phyloP scores from a whole-genome alignment of 2,888 invertebrate species.

The Willowsia nigromaculata region DNA sequence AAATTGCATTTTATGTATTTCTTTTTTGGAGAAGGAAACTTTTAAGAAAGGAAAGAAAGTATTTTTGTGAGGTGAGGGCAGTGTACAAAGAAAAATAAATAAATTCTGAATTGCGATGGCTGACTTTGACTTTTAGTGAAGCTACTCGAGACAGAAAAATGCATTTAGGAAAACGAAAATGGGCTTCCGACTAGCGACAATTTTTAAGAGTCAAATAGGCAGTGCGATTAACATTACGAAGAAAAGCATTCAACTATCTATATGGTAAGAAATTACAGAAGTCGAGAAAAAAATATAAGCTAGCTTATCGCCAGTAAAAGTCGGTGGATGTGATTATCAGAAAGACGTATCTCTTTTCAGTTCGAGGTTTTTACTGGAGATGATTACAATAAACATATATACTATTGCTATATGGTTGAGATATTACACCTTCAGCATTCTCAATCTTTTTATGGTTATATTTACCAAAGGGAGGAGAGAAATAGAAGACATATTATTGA shows the following conservation, averaged over 20 bases:
- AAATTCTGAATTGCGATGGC: background rate
- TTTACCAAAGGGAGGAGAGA: background rate
- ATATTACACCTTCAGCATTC: background rate
- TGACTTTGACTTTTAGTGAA: background rate
- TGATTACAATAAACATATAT: conserved; percentile 24
- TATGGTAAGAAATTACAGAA: too few relatives aligned
- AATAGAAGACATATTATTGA: background rate
- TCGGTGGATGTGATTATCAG: conserved; percentile 17
- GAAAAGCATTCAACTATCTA: background rate
- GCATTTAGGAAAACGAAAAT: background rate
- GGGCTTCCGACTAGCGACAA: conserved; percentile 31
- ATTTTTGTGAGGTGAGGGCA: background rate
- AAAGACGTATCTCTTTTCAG: conserved; percentile 8
- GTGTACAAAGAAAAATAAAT: conserved; percentile 9
- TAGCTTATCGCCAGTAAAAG: background rate
- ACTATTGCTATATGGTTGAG: background rate
- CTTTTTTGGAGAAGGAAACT: background rate
- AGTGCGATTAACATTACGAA: background rate
- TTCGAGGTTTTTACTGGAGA: conserved; percentile 1
- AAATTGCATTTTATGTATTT: conserved; percentile 21
- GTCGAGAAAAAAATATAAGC: background rate
- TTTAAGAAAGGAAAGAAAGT: background rate
- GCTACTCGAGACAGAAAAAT: background rate
- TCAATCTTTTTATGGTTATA: background rate
- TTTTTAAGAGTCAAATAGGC: conserved; percentile 25